phyloP scores from a whole-genome alignment of 2,888 invertebrate genomes.

The Sesia bembeciformis region DNA sequence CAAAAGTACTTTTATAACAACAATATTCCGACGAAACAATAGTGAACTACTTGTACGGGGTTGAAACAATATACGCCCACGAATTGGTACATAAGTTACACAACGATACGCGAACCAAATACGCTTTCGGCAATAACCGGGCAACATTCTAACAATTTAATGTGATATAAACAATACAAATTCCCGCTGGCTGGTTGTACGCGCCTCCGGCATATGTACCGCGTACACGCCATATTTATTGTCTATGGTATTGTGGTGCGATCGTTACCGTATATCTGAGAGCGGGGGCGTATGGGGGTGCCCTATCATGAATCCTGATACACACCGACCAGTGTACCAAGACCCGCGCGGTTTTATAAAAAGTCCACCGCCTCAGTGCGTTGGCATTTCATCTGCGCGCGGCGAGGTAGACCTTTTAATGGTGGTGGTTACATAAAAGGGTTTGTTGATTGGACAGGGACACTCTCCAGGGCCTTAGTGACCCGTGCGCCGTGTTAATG shows the following conservation, averaged over 20 bases:
- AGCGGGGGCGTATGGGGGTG: conserved; percentile 54
- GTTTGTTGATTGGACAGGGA: conserved; percentile 62
- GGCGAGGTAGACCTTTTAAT: conserved; percentile 6
- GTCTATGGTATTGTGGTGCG: conserved; percentile 69
- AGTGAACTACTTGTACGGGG: conserved; percentile 10
- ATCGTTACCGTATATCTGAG: conserved; percentile 68
- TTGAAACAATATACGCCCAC: conserved; percentile 46
- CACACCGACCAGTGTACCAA: conserved; percentile 47
- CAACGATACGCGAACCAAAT: conserved; percentile 61
- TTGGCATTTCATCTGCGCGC: conserved; percentile 7
- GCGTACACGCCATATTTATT: conserved; percentile 65
- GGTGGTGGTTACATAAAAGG: conserved; percentile 35
- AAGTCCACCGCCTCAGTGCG: conserved; percentile 7
- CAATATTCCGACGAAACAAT: conserved; percentile 22
- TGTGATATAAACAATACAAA: conserved; percentile 70
- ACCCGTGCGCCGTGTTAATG: conserved; percentile 65
- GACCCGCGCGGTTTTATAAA: conserved; percentile 41
- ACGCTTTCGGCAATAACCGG: conserved; percentile 70
- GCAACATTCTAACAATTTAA: conserved; percentile 72
- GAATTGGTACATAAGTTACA: conserved; percentile 38
- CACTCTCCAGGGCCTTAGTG: conserved; percentile 41
- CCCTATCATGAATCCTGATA: conserved; percentile 71
- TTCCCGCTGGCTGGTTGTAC: conserved; percentile 46
- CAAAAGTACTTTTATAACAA: too few relatives aligned
- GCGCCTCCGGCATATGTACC: conserved; percentile 52